Base-by-base conservation (phyloP, 92 coral and sea anemone genomes). In the Pocillopora meandrina region DNA sequence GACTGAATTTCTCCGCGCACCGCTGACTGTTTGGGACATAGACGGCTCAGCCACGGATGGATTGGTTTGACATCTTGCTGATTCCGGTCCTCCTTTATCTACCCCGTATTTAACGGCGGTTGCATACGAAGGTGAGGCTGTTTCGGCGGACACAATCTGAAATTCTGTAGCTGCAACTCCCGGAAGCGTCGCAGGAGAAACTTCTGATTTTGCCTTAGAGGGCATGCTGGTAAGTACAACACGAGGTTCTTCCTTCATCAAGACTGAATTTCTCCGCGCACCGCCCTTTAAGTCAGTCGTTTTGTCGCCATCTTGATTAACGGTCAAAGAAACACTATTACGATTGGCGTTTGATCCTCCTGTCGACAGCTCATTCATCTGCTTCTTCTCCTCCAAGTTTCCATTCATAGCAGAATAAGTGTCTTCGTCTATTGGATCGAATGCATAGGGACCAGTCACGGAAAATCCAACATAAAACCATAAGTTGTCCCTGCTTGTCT, bases 391-490 rank as follows among this genome's bases (percentile, higher is more conserved):
- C 42, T 3, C 65, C 52, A 26, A 59, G 23, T n/a, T 10, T 36
- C 56, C 49, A 42, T 42, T 66, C 33, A 83, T 17, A 34, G 42
- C 35, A 59, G 71, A 64, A 74, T 87, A 87, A 5, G 62, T 76
- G 55, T 91, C 94, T 0, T 81, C 79, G 56, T 91, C 89, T 11
- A 91, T 78, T 31, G 94, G 94, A 60, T 91, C 94, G 23, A 80
- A 91, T 2, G 94, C 94, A 56, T 88, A 91, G 2, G 94, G 94
- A 9, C 94, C 94, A 49, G 85, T 79, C 16, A 91, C 71, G 1
- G 94, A 68, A 83, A 87, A 91, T 10, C 94, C 91, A 31, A 91
- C 78, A 52, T 89, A 91, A 71, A 88, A 91, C 94, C 91, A 91
- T 59, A 91, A 79, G 57, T 91, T 89, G 65, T 91, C 94, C 56